These are phyloP conservation scores for Chiridota heheva DNA, from an alignment of 35 echinoderm and acorn worm genomes.

Conservation along the genomic window DNA sequence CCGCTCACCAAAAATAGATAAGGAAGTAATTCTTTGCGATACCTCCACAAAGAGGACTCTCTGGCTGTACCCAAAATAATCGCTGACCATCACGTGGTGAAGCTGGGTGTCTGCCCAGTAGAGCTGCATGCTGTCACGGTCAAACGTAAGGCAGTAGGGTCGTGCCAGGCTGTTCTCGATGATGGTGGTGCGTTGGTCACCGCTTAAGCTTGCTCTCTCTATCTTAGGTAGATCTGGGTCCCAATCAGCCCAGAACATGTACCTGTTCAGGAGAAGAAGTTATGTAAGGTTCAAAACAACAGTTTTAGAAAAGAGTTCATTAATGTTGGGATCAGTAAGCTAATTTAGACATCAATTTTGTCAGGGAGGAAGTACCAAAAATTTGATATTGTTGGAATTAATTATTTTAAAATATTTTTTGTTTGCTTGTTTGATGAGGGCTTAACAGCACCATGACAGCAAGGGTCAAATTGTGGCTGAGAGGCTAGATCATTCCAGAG, in stretches of 20 bases:
- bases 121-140: slow-evolving; percentile 18
- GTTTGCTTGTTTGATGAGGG: neutral
- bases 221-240: slow-evolving; percentile 44
- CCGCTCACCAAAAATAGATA: slow-evolving; percentile 17
- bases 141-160: slow-evolving; percentile 68
- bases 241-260: slow-evolving; percentile 81
- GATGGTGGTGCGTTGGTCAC: slow-evolving; percentile 28
- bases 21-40: neutral
- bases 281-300: neutral
- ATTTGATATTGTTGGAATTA: neutral
- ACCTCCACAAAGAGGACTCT: neutral
- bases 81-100: slow-evolving; percentile 7
- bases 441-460: neutral
- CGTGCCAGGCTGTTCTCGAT: slow-evolving; percentile 41
- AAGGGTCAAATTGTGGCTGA: no score
- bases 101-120: slow-evolving; percentile 46
- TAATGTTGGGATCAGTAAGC: no score
- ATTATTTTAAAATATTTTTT: neutral
- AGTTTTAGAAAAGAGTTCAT: neutral
- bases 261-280: slow-evolving; percentile 5
- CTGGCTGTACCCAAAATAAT: slow-evolving; percentile 1
- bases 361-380: no score
- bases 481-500: no score
- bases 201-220: slow-evolving; percentile 65
- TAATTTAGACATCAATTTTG: no score